Evolutionary conservation across 1,140 invertebrate species (phyloP).

Genomic region (Galleria mellonella): DNA sequence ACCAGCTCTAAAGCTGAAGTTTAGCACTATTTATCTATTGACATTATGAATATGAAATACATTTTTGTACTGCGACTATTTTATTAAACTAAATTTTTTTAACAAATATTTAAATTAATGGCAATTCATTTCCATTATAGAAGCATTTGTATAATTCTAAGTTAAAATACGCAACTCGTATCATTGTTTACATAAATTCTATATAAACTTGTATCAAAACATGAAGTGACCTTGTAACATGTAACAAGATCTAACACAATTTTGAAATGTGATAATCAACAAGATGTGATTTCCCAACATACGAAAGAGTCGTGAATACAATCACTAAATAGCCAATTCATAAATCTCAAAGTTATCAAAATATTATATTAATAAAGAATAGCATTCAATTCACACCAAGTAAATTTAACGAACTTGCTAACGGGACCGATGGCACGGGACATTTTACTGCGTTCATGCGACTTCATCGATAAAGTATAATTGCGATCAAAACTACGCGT

Average conservation of each 20-base stretch:
- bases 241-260: constrained; percentile 16
- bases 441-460: constrained; percentile 4
- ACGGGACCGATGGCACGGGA: constrained; percentile 9
- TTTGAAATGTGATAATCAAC: background rate
- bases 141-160: constrained; percentile 4
- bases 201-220: constrained; percentile 19
- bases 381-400: constrained; percentile 6
- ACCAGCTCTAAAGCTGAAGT: too few species aligned
- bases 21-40: too few species aligned
- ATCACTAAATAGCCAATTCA: background rate
- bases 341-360: constrained; percentile 2
- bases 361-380: constrained; percentile 4
- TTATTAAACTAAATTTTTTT: too few species aligned
- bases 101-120: too few species aligned
- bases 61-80: too few species aligned
- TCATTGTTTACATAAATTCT: constrained; percentile 5
- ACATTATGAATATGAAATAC: too few species aligned
- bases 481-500: constrained; percentile 1
- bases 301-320: constrained; percentile 3
- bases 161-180: constrained; percentile 3
- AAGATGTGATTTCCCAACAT: constrained; percentile 6
- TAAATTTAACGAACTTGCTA: constrained; percentile 2
- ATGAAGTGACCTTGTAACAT: constrained; percentile 16
- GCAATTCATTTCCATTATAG: too few species aligned
- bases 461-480: constrained; percentile 1